Evolutionary conservation across 2,797 vertebrate genomes (phyloP), one percentile per base, ranked within the genome.

Genomic region (Macropodus opercularis): DNA sequence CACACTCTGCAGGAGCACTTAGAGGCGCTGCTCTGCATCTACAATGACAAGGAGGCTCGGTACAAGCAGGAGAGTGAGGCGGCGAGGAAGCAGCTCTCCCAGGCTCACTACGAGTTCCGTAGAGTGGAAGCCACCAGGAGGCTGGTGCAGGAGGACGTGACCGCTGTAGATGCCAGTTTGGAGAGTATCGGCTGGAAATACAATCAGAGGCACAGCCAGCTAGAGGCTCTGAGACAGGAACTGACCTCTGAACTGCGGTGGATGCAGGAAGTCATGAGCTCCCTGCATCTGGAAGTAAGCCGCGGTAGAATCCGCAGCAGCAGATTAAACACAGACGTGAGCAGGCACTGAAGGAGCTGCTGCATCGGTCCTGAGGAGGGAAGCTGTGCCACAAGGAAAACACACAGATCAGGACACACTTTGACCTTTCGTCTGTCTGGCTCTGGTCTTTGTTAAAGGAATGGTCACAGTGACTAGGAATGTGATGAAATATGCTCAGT

Each of bases 11-110:
- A 94, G 75, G 91, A 89, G 0, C 95, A 97, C 8, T 69, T 96
- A 15, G 94, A 96, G 13, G 84, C 92, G 5, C 84, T 98, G 77
- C 81, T 95, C 36, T 92, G 94, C 63, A 93, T 95, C 82, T 97
- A 94, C 77, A 92, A 91, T 0, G 91, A 95, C 67, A 96, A 97
- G 60, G 96, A 96, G 69, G 84, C 94, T 39, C 94, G 94, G 95
- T 96, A 95, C 86, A 94, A 93, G 75, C 92, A 94, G 41, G 92
- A 95, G 79, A 93, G 77, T 0, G 94, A 96, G 60, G 85, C 79
- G 0, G 75, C 91, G 31, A 92, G 91, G 66, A 94, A 94, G 11
- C 80, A 86, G 50, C 88, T 98, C 14, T 98, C 95, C 1, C 94
- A 94, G 84, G 89, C 95, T 46, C 91, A 79, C 49, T 95, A 93